Evolutionary conservation across 2,113 vertebrate genomes (phyloP), one percentile per base, ranked within the genome.

Genomic region (Solenodon paradoxus): DNA sequence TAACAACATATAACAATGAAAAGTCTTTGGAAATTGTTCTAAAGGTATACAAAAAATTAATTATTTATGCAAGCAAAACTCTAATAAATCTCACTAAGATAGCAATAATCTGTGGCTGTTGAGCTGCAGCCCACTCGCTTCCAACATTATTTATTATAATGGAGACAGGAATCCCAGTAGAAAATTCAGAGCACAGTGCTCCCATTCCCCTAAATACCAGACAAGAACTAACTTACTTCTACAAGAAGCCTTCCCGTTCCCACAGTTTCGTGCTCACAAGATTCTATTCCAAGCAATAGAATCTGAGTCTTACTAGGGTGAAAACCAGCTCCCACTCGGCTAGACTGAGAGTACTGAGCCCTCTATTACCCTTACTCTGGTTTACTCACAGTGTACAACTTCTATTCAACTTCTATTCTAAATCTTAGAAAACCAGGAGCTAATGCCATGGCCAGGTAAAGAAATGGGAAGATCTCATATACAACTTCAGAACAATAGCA

Each of bases 291-390:
- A 90, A 53, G 8, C 8, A 30, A 71, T 10, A 35, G 20, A 68
- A 69, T 26, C 13, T 69, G 9, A 49, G 9, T 2, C 28, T 63
- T 42, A n/a, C 15, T 85, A 15, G 2, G 42, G 0, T 15, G 19
- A 66, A 0, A 71, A 0, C 1, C 15, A 2, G 16, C 13, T 12
- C 12, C 7, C 1, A 15, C 4, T 78, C 16, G 15, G 26, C 13
- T 19, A 38, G 19, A 61, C n/a, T 19, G 22, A 78, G n/a, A 61
- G 32, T 7, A 19, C 7, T 11, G 3, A 0, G 17, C 3, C 19
- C 38, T 8, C 1, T 19, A 19, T 57, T 5, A 59, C 1, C 2
- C 12, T 64, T 53, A 5, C 59, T 64, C 8, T 16, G 26, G 4
- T 9, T 66, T 57, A 38, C 24, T 53, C 9, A 64, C n/a, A 53